A percentile compares a stretch with the other conserved stretches of the same genome.
Conservation (phyloP, 1,140 invertebrate genomes). For the Drosophila malerkotliana region DNA sequence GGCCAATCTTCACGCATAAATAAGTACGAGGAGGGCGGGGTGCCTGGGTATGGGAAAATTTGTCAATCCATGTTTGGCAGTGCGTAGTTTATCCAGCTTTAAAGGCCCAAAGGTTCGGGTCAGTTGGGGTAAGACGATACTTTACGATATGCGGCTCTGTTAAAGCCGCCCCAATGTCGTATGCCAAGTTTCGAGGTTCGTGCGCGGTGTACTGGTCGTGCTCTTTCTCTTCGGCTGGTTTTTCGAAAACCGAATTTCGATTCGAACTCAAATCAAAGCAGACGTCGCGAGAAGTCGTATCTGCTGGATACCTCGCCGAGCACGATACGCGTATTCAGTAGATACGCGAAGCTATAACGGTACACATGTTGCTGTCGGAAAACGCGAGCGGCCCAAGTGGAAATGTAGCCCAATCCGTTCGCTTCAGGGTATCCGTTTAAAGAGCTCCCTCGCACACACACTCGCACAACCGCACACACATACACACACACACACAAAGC, state of each 20-base stretch:
- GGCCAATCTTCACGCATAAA: slow-evolving; percentile 57
- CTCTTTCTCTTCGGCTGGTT: slow-evolving; percentile 31
- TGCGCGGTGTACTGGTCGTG: background rate
- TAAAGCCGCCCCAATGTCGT: slow-evolving; percentile 43
- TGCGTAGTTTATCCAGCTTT: slow-evolving; percentile 22
- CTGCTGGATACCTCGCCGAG: slow-evolving; percentile 36
- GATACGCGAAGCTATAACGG: slow-evolving; percentile 79
- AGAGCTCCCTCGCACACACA: slow-evolving; percentile 48
- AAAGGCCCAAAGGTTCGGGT: slow-evolving; percentile 27
- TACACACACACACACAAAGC: slow-evolving; percentile 10
- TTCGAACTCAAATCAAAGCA: slow-evolving; percentile 66
- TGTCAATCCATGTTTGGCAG: slow-evolving; percentile 42
- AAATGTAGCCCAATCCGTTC: slow-evolving; percentile 78
- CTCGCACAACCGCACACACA: slow-evolving; percentile 3
- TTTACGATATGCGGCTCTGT: slow-evolving; percentile 41
- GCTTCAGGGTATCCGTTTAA: slow-evolving; percentile 71
- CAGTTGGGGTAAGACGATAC: slow-evolving; percentile 1
- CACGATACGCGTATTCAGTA: slow-evolving; percentile 53
- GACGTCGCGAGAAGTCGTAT: slow-evolving; percentile 19
- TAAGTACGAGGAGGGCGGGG: slow-evolving; percentile 15
- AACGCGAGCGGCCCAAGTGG: slow-evolving; percentile 53
- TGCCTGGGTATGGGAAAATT: slow-evolving; percentile 21
- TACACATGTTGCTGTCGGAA: slow-evolving; percentile 76
- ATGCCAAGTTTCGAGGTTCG: slow-evolving; percentile 49
- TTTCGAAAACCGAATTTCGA: slow-evolving; percentile 40